Evolutionary conservation across 2,113 vertebrate genomes (phyloP).

Genomic region (Athene cunicularia): DNA sequence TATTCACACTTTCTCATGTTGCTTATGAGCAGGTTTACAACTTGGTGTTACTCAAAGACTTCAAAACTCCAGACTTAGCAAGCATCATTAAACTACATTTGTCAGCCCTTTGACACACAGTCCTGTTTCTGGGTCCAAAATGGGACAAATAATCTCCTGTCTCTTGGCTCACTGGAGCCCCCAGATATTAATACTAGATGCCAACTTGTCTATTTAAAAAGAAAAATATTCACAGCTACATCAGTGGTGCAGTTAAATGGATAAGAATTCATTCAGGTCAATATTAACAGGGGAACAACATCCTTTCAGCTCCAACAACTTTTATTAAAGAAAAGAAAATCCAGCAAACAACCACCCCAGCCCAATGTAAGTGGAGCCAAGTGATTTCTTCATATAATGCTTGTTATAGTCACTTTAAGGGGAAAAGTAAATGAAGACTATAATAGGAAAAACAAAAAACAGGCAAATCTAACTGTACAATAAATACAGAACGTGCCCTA

Average conservation of each 20-base stretch:
- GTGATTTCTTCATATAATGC: neutral
- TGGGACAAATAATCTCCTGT: neutral
- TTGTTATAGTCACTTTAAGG: conserved; percentile 45
- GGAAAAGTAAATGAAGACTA: conserved; percentile 62
- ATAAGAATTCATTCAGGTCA: conserved; percentile 32
- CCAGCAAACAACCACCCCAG: neutral
- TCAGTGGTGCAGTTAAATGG: conserved; percentile 16
- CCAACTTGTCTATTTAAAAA: neutral
- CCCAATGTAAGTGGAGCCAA: neutral
- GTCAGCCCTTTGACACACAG: neutral
- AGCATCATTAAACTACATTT: neutral
- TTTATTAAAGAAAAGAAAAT: neutral
- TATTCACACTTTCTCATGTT: neutral
- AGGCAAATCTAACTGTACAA: conserved; percentile 31
- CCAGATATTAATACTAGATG: neutral
- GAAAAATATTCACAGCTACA: conserved; percentile 5
- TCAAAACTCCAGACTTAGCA: neutral
- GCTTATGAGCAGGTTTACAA: neutral
- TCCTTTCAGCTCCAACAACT: conserved; percentile 33
- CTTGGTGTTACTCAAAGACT: neutral
- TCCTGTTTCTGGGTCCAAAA: neutral
- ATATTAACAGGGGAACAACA: conserved; percentile 16
- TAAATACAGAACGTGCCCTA: conserved; percentile 62
- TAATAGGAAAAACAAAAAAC: conserved; percentile 62
- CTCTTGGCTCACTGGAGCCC: neutral